Evolutionary conservation across 1,140 invertebrate genomes (phyloP), one percentile per base, ranked within the genome.

Genomic region (Ostrea edulis): DNA sequence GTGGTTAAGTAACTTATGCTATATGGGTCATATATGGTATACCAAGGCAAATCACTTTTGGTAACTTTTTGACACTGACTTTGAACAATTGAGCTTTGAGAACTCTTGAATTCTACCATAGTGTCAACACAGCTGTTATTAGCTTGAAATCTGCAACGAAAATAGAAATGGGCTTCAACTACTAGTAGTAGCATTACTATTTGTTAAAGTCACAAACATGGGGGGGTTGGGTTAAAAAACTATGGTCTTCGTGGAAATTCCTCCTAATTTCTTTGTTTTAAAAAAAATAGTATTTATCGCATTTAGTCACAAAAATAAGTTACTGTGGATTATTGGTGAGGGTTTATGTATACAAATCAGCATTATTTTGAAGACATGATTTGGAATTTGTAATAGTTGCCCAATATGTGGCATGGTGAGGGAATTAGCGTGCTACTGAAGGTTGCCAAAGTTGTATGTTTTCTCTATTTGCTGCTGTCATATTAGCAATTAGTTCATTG

Each of bases 401-500:
- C 22, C 68, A 77, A 25, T 25, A 77, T 77, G 68, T 77, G 68
- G 68, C 68, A 29, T 25, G 29, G 35, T 77, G 68, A 29, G 68
- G 68, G 14, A 77, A 77, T 77, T 77, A 25, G 68, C 68, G 35
- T 77, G 68, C 29, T 25, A 77, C 35, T 77, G 58, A 77, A 35
- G 68, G 25, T 77, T 77, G 68, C 68, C 68, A 77, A 77, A 77
- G 25, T 77, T 35, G 68, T 25, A 77, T 77, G 68, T 77, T 77
- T 25, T 14, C 29, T 35, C 25, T 14, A 12, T 77, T 77, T 77
- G 35, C 12, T 77, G 29, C 17, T 29, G 68, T 77, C 35, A 25
- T 77, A 14, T 77, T 14, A 77, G 68, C 68, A 77, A 29, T 77
- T 77, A 77, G 68, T 77, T 77, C 68, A 77, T 77, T 77, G 68